These are phyloP conservation scores for Oedothorax gibbosus DNA, from an alignment of 1,140 invertebrate species.

Conservation along the genomic window DNA sequence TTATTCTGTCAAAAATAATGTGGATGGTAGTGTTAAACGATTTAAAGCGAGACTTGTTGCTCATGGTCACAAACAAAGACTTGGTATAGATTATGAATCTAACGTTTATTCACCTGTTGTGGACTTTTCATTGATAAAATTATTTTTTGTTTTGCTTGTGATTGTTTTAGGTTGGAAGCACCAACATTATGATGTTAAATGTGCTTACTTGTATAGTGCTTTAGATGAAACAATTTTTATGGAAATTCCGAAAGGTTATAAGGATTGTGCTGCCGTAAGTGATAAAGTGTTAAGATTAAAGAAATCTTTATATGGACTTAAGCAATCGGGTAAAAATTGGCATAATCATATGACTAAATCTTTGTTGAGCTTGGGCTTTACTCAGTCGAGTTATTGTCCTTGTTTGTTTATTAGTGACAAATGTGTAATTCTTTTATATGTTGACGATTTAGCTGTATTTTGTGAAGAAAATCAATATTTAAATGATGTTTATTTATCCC, in stretches of 20 bases:
- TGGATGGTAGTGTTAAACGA: neutral
- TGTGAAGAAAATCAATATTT: neutral
- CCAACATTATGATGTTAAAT: neutral
- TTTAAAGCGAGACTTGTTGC: neutral
- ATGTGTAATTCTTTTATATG: neutral
- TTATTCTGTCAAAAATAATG: neutral
- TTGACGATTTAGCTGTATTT: neutral
- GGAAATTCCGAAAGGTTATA: neutral
- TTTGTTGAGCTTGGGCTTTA: neutral
- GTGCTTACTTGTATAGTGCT: neutral
- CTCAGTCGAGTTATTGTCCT: neutral
- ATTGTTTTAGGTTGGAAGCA: neutral
- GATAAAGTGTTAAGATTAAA: conserved; percentile 1
- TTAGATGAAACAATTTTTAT: neutral
- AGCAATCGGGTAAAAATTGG: neutral
- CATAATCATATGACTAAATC: neutral
- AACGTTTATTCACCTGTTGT: neutral
- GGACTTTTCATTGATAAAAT: neutral
- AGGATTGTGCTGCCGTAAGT: neutral
- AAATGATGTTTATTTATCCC: neutral
- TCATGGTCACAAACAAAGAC: neutral
- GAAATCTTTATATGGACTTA: neutral
- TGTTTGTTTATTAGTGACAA: neutral
- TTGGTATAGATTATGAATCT: too few relatives aligned
- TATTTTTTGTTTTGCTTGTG: conserved; percentile 9